These are phyloP conservation scores for Phortica variegata DNA, from an alignment of 1,140 invertebrate species.

Conservation along the genomic window DNA sequence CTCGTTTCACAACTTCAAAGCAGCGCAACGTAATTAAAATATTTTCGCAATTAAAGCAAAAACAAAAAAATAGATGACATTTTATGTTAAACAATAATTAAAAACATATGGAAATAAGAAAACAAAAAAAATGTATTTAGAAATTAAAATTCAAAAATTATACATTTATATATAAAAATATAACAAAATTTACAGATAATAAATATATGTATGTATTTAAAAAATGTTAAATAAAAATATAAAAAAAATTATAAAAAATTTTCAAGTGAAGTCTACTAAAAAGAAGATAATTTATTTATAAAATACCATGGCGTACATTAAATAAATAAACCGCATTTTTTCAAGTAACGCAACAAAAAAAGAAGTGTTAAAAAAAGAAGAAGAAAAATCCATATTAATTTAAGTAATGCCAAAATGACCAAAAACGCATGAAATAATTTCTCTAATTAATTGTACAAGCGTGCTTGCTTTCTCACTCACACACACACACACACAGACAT, in stretches of 20 bases:
- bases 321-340: constrained; percentile 19
- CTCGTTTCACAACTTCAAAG: neutral
- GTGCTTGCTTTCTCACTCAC: too few relatives aligned
- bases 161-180: neutral
- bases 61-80: neutral
- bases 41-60: neutral
- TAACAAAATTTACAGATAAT: constrained; percentile 8
- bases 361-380: constrained; percentile 3
- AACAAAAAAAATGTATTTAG: too few relatives aligned
- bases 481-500: too few relatives aligned
- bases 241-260: constrained; percentile 36
- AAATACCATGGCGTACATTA: constrained; percentile 6
- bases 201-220: constrained; percentile 25
- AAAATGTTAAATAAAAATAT: constrained; percentile 17
- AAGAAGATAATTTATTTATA: constrained; percentile 18
- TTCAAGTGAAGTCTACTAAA: constrained; percentile 53
- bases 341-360: constrained; percentile 4
- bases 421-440: constrained; percentile 37
- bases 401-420: constrained; percentile 3
- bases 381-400: neutral
- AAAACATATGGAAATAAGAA: neutral
- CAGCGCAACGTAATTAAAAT: neutral
- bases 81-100: neutral
- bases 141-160: neutral
- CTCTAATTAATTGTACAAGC: constrained; percentile 48